Base-by-base conservation (phyloP, 2,888 invertebrate species). In the Lottia scabra region DNA sequence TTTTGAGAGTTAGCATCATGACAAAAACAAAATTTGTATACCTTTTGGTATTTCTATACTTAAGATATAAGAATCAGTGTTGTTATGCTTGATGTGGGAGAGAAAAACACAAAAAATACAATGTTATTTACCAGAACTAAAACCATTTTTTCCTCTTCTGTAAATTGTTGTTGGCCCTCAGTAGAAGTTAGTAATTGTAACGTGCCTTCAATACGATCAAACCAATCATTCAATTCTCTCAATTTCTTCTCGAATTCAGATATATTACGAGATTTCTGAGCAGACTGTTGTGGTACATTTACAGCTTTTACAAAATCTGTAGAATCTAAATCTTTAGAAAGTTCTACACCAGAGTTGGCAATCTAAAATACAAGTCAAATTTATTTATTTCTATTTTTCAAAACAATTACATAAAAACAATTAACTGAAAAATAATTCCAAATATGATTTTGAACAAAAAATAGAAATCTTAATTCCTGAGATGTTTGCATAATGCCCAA, bases 101-200 rank as follows among this genome's bases (percentile, higher is more conserved):
- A n/a, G n/a, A n/a, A n/a, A n/a, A n/a, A n/a, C 38, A 38, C 5
- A 2, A 38, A 38, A 5, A 56, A 23, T 19, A 19, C 19, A 56
- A 12, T 5, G 13, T 63, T 6, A 23, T 67, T 63, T 72, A 88
- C 88, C 85, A 87, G 84, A 38, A 89, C 79, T 0, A 89, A 80
- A 26, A 89, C 88, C 26, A 85, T 67, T 77, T 89, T 92, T 78
- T 92, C 91, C 75, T 92, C 91, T 13, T 92, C 89, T 10, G 91
- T 91, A 73, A 91, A 90, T 74, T 91, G 91, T 66, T 92, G 92
- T 67, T 92, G 78, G 3, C 91, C 73, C 91, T 91, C 73, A 91
- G 65, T 66, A 1, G 81, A 79, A 12, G 84, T 83, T 26, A 88
- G 81, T 45, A 89, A 78, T 66, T 86, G 87, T 26, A 89, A 79